A percentile compares a stretch with the other conserved stretches of the same genome.
These are phyloP conservation scores for Perizoma flavofasciatum DNA, from an alignment of 2,888 invertebrate genomes.

Conservation along the genomic window DNA sequence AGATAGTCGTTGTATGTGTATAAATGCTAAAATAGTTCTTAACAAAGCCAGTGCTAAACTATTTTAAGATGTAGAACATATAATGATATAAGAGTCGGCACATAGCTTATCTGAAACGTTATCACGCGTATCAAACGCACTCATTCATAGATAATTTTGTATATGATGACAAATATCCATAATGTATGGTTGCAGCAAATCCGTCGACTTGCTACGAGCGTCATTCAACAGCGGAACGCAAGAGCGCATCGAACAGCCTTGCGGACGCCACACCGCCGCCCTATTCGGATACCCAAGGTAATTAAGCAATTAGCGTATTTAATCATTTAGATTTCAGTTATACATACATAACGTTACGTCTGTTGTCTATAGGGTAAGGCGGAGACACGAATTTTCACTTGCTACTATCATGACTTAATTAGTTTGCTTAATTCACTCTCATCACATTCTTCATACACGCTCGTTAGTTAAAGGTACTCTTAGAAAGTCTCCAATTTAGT, in stretches of 20 bases:
- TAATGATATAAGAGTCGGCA: constrained; percentile 43
- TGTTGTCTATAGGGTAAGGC: too few relatives aligned
- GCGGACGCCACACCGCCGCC: constrained; percentile 63
- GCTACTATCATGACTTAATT: too few relatives aligned
- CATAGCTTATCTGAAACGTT: constrained; percentile 65
- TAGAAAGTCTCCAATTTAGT: too few relatives aligned
- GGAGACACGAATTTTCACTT: too few relatives aligned
- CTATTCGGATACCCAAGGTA: constrained; percentile 71
- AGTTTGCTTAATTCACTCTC: too few relatives aligned
- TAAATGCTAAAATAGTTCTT: constrained; percentile 12
- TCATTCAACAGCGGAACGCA: constrained; percentile 56
- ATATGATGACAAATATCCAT: constrained; percentile 30
- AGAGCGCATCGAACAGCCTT: constrained; percentile 54
- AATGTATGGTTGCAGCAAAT: constrained; percentile 60
- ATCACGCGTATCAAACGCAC: constrained; percentile 68
- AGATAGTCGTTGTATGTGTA: constrained; percentile 14
- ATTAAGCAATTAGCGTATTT: constrained; percentile 25
- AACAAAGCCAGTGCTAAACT: constrained; percentile 27
- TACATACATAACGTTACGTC: neutral
- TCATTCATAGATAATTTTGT: constrained; percentile 66
- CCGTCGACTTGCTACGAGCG: constrained; percentile 60
- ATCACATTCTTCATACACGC: too few relatives aligned
- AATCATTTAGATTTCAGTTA: constrained; percentile 16
- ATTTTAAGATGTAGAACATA: constrained; percentile 43
- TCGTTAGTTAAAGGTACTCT: too few relatives aligned